Conservation (phyloP, 1,140 invertebrate species). For the Ctenoplectra terminalis region DNA sequence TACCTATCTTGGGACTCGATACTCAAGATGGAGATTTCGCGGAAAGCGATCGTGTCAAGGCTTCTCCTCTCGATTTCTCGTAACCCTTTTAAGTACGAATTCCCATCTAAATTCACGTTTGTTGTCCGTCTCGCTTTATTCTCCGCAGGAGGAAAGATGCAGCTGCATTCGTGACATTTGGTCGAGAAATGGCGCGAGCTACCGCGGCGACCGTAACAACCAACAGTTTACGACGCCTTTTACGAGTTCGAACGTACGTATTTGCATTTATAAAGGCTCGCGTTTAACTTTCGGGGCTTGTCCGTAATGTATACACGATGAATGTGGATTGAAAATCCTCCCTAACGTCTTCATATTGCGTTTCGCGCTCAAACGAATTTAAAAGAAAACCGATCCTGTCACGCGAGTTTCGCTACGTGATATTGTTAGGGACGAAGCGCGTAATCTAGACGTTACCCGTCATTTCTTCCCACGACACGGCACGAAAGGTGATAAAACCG, state of each 20-base stretch:
- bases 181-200: too few species aligned
- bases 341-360: neutral
- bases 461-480: neutral
- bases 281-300: neutral
- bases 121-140: too few species aligned
- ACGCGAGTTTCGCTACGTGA: neutral
- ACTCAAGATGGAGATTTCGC: too few species aligned
- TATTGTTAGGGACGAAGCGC: neutral
- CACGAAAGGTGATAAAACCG: neutral
- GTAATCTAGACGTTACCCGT: neutral
- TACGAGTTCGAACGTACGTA: slow-evolving; percentile 18
- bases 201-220: too few species aligned
- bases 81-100: too few species aligned
- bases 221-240: slow-evolving; percentile 27
- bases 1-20: too few species aligned
- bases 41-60: too few species aligned
- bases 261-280: slow-evolving; percentile 13
- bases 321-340: neutral
- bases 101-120: too few species aligned
- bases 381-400: slow-evolving; percentile 2
- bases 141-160: too few species aligned
- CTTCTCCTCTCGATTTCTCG: too few species aligned
- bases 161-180: too few species aligned
- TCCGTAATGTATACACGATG: too few species aligned
- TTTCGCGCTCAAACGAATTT: neutral